Evolutionary conservation across 2,113 vertebrate genomes (phyloP).

Genomic region (Microcebus jonahi): DNA sequence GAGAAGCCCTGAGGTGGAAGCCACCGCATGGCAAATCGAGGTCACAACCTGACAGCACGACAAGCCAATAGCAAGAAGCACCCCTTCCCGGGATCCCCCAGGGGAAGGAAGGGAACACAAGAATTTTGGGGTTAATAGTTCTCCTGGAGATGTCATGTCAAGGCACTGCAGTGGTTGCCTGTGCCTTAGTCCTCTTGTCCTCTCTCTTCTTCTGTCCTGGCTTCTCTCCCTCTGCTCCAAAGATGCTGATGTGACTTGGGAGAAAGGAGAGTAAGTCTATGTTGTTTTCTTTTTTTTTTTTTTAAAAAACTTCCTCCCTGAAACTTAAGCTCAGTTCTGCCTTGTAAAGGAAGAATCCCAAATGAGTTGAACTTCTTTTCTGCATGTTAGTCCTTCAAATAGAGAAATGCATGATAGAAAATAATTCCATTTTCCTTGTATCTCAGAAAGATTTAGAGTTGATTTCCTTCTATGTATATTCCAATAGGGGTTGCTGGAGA

Average conservation of each 20-base stretch:
- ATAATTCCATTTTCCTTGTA: neutral
- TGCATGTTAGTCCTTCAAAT: neutral
- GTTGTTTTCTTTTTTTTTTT: neutral
- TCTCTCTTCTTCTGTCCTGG: neutral
- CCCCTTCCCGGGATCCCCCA: neutral
- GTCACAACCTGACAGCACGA: neutral
- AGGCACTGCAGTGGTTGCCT: neutral
- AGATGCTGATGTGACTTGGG: neutral
- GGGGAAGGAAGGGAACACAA: neutral
- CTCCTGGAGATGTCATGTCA: neutral
- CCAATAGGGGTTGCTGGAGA: neutral
- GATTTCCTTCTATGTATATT: neutral
- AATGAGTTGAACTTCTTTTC: slow-evolving; percentile 21
- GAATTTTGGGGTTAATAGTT: neutral
- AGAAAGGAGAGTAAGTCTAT: neutral
- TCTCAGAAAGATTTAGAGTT: neutral
- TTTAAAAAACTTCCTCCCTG: neutral
- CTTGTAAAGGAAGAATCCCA: neutral
- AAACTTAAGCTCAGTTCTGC: neutral
- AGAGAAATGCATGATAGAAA: neutral
- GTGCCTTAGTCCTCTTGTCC: fast-evolving
- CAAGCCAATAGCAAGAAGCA: neutral
- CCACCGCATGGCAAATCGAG: neutral
- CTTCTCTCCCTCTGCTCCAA: neutral
- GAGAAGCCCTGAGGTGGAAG: neutral